Conservation (phyloP, 1,140 invertebrate genomes). For the Calliopsis andreniformis region DNA sequence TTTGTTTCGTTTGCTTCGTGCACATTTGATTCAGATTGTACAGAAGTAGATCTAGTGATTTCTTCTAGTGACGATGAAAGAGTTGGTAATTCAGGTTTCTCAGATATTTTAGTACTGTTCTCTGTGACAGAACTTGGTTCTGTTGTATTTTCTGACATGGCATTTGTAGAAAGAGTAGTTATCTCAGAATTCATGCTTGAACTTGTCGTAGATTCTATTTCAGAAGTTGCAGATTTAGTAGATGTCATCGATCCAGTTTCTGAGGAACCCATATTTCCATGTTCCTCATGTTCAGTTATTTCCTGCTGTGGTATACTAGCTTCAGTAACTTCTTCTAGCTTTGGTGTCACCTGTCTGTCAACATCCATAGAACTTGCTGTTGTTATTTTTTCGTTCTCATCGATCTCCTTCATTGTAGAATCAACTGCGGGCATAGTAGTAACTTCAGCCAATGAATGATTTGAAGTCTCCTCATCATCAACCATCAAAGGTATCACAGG, state of each 20-base stretch:
- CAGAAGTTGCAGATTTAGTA: not conserved
- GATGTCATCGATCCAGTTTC: not conserved
- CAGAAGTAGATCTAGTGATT: not conserved
- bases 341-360: not conserved
- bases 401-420: not conserved
- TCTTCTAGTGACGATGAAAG: not conserved
- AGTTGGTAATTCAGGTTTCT: not conserved
- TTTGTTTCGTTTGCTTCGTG: slow-evolving; percentile 65
- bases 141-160: not conserved
- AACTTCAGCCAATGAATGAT: not conserved
- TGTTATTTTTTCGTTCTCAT: not conserved
- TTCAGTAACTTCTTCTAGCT: slow-evolving; percentile 5
- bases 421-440: not conserved
- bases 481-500: slow-evolving; percentile 56
- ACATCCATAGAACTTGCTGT: not conserved
- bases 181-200: not conserved
- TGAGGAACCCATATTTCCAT: not conserved
- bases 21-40: not conserved
- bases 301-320: not conserved
- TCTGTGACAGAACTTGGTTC: not conserved
- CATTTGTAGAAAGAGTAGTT: not conserved
- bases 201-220: not conserved
- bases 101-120: not conserved
- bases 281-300: not conserved
- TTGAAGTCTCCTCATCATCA: not conserved